Evolutionary conservation across 2,797 vertebrate species (phyloP).

Genomic region (Myotis vivesi): DNA sequence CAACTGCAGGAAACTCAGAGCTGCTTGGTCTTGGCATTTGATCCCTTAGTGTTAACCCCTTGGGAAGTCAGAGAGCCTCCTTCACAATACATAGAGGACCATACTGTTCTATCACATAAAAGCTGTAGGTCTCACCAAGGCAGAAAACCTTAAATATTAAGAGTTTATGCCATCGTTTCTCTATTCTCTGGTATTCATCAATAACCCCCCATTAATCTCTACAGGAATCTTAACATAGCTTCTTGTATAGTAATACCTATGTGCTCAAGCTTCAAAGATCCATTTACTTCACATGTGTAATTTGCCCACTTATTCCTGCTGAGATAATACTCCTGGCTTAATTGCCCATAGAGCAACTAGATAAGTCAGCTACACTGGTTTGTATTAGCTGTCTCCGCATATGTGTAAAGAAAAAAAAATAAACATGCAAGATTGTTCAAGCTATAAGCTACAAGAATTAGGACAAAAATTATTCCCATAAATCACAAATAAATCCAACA

Average conservation of each 20-base stretch:
- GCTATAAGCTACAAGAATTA: neutral
- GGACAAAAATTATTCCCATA: constrained; percentile 9
- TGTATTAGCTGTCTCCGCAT: constrained; percentile 18
- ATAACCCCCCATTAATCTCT: constrained; percentile 69
- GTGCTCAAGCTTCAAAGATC: constrained; percentile 70
- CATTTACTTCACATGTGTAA: constrained; percentile 72
- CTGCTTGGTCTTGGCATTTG: constrained; percentile 41
- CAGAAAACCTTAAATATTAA: constrained; percentile 79
- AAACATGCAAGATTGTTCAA: constrained; percentile 22
- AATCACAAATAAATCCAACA: constrained; percentile 50
- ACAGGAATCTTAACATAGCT: constrained; percentile 44
- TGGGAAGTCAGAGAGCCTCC: constrained; percentile 66
- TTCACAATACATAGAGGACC: constrained; percentile 56
- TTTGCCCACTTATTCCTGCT: constrained; percentile 71
- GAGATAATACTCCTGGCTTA: constrained; percentile 70
- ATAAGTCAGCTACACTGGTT: constrained; percentile 48
- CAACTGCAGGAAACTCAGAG: constrained; percentile 51
- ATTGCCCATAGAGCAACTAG: constrained; percentile 67
- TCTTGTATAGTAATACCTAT: constrained; percentile 50
- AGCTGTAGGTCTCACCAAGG: constrained; percentile 62
- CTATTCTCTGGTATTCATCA: constrained; percentile 68
- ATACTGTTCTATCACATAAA: neutral
- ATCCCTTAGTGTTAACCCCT: constrained; percentile 61
- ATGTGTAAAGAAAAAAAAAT: neutral
- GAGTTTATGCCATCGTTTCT: constrained; percentile 72